These are phyloP conservation scores for Enteromius trimaculatus DNA, from an alignment of 2,797 vertebrate species.

Conservation along the genomic window DNA sequence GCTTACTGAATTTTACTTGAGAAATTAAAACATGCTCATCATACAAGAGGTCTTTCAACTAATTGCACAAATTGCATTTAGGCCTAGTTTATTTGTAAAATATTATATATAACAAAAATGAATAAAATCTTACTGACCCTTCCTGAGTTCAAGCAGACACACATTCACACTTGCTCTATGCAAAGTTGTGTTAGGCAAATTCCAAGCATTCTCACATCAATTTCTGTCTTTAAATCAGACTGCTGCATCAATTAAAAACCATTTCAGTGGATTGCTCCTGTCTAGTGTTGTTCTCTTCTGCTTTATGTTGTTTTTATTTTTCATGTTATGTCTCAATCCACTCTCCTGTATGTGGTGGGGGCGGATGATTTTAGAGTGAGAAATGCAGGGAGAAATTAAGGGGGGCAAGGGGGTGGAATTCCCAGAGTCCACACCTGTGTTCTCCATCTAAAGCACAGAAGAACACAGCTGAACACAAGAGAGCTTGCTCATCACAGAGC, in stretches of 20 bases:
- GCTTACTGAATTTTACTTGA: background rate
- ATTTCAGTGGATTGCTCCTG: slow-evolving; percentile 2
- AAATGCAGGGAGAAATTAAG: slow-evolving; percentile 15
- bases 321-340: slow-evolving; percentile 45
- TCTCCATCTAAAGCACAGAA: slow-evolving; percentile 75
- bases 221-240: background rate
- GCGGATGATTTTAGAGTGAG: slow-evolving; percentile 45
- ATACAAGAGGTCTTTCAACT: background rate
- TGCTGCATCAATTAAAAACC: slow-evolving; percentile 9
- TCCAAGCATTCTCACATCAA: background rate
- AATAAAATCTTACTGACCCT: background rate
- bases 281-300: background rate
- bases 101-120: background rate
- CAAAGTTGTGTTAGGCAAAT: background rate
- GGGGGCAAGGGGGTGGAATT: slow-evolving; percentile 46
- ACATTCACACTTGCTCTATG: background rate
- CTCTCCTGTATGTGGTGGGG: slow-evolving; percentile 39
- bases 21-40: background rate
- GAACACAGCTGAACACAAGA: slow-evolving; percentile 66
- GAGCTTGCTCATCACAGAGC: slow-evolving; percentile 65
- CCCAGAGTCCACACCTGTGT: slow-evolving; percentile 69
- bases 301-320: background rate
- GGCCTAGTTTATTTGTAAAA: background rate
- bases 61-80: background rate
- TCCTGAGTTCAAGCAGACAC: background rate